Conservation (phyloP, 1,140 invertebrate species). For the Cydia pomonella region DNA sequence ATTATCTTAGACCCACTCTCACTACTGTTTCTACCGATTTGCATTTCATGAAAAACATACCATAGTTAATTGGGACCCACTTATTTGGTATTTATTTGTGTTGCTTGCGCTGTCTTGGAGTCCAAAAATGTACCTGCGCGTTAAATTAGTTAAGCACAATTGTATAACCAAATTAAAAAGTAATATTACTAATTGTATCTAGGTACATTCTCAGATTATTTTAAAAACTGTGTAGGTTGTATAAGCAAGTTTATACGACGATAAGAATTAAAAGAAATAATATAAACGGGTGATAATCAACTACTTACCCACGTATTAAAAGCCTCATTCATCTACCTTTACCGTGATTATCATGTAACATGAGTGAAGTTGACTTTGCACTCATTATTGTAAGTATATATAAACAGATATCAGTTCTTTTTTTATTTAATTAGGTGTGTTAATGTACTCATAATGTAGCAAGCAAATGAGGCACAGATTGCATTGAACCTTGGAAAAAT, state of each 20-base stretch:
- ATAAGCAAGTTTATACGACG: too few relatives aligned
- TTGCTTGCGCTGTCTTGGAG: too few relatives aligned
- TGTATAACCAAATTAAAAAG: too few relatives aligned
- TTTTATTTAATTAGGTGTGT: conserved; percentile 24
- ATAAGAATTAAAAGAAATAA: too few relatives aligned
- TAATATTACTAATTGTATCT: too few relatives aligned
- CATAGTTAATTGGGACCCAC: neutral
- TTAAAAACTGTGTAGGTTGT: too few relatives aligned
- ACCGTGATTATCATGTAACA: conserved; percentile 21
- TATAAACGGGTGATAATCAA: too few relatives aligned
- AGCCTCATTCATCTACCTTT: conserved; percentile 21
- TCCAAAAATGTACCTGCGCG: too few relatives aligned
- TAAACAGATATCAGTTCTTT: conserved; percentile 26
- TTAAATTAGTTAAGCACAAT: too few relatives aligned
- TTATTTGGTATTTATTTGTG: too few relatives aligned
- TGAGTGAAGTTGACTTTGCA: conserved; percentile 18
- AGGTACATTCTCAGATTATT: too few relatives aligned
- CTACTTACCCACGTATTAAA: too few relatives aligned
- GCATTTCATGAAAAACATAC: neutral
- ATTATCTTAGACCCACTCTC: neutral
- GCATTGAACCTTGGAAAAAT: conserved; percentile 18
- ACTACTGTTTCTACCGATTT: neutral
- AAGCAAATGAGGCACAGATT: neutral
- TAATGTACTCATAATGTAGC: conserved; percentile 25
- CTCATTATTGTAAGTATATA: conserved; percentile 5